phyloP scores from a whole-genome alignment of 2,113 vertebrate genomes.

The Alces alces region DNA sequence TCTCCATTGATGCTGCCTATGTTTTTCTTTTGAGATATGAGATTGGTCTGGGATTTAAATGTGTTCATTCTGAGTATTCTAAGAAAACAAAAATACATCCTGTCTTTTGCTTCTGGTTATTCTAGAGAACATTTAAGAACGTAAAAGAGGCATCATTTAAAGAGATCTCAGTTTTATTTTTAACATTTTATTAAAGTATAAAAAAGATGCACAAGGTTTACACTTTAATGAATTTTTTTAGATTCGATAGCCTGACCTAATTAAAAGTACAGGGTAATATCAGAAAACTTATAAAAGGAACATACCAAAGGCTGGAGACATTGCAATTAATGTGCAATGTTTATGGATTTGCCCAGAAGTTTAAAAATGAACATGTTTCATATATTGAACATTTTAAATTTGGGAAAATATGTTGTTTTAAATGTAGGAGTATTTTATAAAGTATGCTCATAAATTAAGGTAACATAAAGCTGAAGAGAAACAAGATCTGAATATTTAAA shows the following conservation, averaged over 20 bases:
- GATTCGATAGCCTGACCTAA: neutral
- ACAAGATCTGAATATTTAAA: neutral
- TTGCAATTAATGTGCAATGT: neutral
- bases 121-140: neutral
- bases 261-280: neutral
- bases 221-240: neutral
- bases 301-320: neutral
- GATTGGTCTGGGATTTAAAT: neutral
- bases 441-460: neutral
- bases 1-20: neutral
- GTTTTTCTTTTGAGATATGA: constrained; percentile 1
- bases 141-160: neutral
- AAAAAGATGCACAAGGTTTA: neutral
- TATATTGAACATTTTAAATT: constrained; percentile 20
- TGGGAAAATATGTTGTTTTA: neutral
- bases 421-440: neutral
- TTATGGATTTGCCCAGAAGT: neutral
- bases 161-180: neutral
- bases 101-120: constrained; percentile 1
- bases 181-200: neutral
- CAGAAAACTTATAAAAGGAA: neutral
- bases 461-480: neutral
- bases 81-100: constrained; percentile 10
- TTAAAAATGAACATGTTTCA: neutral
- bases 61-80: neutral